Evolutionary conservation across 2,797 vertebrate species (phyloP), one percentile per base, ranked within the genome.

Genomic region (Arrhamphus sclerolepis): DNA sequence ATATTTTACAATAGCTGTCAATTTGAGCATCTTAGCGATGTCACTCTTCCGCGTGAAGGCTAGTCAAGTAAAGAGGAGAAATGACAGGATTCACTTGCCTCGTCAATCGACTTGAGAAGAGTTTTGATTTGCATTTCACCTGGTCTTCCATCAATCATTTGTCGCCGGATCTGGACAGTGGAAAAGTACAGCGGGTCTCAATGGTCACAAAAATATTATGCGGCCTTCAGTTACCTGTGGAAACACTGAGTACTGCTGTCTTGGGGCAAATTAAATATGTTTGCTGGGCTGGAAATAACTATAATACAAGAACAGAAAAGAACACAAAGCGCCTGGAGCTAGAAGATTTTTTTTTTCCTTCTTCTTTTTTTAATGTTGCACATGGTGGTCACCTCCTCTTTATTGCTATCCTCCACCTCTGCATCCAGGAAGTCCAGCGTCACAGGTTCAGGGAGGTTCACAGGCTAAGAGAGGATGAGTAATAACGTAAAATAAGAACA

Each of bases 381-480:
- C 34, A 46, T 40, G 20, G 14, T 49, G 80, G 84, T 86, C 62
- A 98, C 98, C 92, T 96, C 95, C 66, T 98, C 95, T 86, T 99
- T 99, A 75, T 94, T 96, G 69, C 91, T 91, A 14, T 99, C 96
- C 66, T 98, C 97, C 75, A 99, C 92, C 85, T 99, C 98, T 17
- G 98, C 98, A 7, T 99, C 98, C 70, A 99, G 86, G 73, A 99
- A 98, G 78, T 99, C 97, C 85, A 99, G 84, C 0, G 98, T 99
- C 58, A 99, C 95, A 0, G 96, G 96, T 78, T 99, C 98, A 11
- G 94, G 94, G 68, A 99, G 94, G 75, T 96, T 98, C 77, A 96
- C 95, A 65, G 94, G 95, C 97, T 98, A 70, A 28, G 63, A 72
- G 16, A 19, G 67, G 43, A 50, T 5, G 6, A 61, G 26, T 2